Evolutionary conservation across 2,888 invertebrate genomes (phyloP).

Genomic region (Spisula subtruncata): DNA sequence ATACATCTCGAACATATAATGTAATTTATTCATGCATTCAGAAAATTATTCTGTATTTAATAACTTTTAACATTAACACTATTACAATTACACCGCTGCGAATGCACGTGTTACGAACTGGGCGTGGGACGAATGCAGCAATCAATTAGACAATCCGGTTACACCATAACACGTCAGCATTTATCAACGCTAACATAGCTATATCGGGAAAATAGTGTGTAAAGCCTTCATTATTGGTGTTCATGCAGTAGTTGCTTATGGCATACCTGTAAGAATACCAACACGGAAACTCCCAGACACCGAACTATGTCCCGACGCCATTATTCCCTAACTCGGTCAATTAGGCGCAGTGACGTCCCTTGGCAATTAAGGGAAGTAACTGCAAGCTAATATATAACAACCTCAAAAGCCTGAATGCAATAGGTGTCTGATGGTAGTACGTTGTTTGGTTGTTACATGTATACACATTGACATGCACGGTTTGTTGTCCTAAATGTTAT

Average conservation of each 20-base stretch:
- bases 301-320: slow-evolving; percentile 70
- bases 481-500: too few relatives aligned
- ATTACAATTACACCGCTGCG: background rate
- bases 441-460: too few relatives aligned
- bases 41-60: background rate
- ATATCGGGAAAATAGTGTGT: background rate
- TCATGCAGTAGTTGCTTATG: background rate
- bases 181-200: background rate
- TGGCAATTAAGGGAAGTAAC: background rate
- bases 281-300: slow-evolving; percentile 62
- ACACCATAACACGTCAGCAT: background rate
- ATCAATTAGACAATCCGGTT: background rate
- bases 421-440: background rate
- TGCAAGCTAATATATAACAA: background rate
- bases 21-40: too few relatives aligned
- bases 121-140: background rate
- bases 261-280: slow-evolving; percentile 77
- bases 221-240: background rate
- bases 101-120: background rate
- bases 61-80: background rate
- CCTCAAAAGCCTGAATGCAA: background rate
- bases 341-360: background rate
- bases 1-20: too few relatives aligned
- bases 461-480: too few relatives aligned
- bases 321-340: slow-evolving; percentile 48